Percentiles rank a stretch among this genome's conserved stretches.
phyloP scores from a whole-genome alignment of 2,888 invertebrate species.

The Leptinotarsa juncta region DNA sequence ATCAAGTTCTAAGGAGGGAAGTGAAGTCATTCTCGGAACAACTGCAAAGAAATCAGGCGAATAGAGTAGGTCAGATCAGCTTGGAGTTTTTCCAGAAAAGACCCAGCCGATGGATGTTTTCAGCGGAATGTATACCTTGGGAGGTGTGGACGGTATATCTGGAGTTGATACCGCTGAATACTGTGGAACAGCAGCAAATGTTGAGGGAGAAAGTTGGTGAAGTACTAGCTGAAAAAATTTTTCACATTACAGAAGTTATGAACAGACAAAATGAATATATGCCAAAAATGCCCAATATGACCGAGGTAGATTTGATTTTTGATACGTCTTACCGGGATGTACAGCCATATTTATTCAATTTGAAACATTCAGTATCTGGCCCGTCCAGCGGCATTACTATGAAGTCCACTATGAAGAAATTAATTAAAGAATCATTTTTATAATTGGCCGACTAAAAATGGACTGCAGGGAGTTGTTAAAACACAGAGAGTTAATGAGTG shows the following conservation, averaged over 20 bases:
- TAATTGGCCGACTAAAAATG: conserved; percentile 59
- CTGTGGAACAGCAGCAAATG: conserved; percentile 87
- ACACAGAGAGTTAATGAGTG: conserved; percentile 6
- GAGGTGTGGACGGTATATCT: conserved; percentile 97
- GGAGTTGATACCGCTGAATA: conserved; percentile 86
- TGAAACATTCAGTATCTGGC: conserved; percentile 84
- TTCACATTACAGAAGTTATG: conserved; percentile 95
- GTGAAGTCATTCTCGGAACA: conserved; percentile 84
- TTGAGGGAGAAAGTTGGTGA: conserved; percentile 91
- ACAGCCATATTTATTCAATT: conserved; percentile 96
- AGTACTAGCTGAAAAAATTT: conserved; percentile 90
- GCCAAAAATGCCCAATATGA: conserved; percentile 94
- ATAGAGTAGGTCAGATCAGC: conserved; percentile 84
- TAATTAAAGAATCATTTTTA: conserved; percentile 88
- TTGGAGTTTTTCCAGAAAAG: conserved; percentile 96
- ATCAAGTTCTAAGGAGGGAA: conserved; percentile 78
- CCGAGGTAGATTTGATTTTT: conserved; percentile 92
- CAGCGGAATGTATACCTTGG: conserved; percentile 96
- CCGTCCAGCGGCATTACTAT: conserved; percentile 81
- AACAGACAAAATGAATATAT: conserved; percentile 92
- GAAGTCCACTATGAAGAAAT: conserved; percentile 89
- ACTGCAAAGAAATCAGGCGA: conserved; percentile 77
- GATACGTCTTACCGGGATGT: conserved; percentile 93
- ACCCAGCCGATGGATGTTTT: conserved; percentile 89
- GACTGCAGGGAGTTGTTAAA: background rate